Evolutionary conservation across 2,888 invertebrate species (phyloP).

Genomic region (Heliconius aoede): DNA sequence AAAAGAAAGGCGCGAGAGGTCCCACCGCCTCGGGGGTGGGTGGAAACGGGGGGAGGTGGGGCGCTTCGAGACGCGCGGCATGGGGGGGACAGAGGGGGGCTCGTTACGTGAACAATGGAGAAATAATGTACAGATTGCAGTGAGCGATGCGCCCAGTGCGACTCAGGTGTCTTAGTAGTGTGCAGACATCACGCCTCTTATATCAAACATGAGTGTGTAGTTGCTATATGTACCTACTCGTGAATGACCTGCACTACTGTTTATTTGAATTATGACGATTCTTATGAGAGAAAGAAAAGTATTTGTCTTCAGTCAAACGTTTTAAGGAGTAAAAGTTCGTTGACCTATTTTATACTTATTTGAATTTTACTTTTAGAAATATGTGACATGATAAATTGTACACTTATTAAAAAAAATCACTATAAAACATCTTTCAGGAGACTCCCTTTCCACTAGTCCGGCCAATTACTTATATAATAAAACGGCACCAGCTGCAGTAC

Average conservation of each 20-base stretch:
- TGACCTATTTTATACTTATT: too few species aligned
- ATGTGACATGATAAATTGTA: neutral
- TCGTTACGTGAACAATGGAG: constrained; percentile 85
- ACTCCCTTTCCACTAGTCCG: neutral
- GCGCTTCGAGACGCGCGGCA: constrained; percentile 55
- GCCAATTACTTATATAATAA: constrained; percentile 14
- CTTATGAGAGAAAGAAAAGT: neutral
- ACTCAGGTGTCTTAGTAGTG: constrained; percentile 79
- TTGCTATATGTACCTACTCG: constrained; percentile 7
- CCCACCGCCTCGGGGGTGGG: constrained; percentile 82
- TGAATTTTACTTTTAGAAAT: too few species aligned
- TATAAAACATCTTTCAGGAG: neutral
- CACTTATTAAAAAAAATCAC: neutral
- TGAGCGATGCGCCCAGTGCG: constrained; percentile 83
- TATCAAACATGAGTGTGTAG: constrained; percentile 32
- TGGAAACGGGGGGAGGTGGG: constrained; percentile 68
- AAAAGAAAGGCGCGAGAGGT: constrained; percentile 84
- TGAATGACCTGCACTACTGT: neutral
- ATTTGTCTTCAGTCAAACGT: neutral
- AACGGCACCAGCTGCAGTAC: constrained; percentile 25
- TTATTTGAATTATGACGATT: constrained; percentile 3
- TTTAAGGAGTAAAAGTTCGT: too few species aligned
- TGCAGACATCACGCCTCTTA: constrained; percentile 71
- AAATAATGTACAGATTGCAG: constrained; percentile 85
- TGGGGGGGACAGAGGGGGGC: constrained; percentile 66